These are phyloP conservation scores for Drosophila hawaiiensis DNA, from an alignment of 2,888 invertebrate species.

Conservation along the genomic window DNA sequence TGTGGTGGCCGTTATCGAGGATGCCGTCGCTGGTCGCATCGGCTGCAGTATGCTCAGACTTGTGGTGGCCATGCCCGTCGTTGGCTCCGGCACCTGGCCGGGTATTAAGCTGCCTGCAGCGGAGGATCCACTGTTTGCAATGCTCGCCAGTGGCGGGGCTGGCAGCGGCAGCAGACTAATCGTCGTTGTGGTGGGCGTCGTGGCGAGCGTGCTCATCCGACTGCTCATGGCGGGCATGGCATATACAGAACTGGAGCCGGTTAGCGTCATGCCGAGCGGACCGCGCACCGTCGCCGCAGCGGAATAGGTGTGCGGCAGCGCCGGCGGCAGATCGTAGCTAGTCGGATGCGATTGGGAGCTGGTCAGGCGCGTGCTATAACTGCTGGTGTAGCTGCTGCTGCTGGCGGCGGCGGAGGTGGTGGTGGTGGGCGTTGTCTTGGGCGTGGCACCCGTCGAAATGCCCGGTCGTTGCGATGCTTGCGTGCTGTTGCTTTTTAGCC, in stretches of 20 bases:
- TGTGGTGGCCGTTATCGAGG: slow-evolving; percentile 39
- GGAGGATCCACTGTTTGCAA: slow-evolving; percentile 30
- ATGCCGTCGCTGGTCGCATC: slow-evolving; percentile 52
- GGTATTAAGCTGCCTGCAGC: slow-evolving; percentile 60
- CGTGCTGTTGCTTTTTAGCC: slow-evolving; percentile 49
- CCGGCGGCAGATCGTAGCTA: slow-evolving; percentile 78
- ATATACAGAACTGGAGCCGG: slow-evolving; percentile 71
- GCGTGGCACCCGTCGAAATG: slow-evolving; percentile 68
- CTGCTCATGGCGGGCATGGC: slow-evolving; percentile 50
- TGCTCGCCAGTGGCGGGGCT: slow-evolving; percentile 61
- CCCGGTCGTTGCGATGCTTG: slow-evolving; percentile 58
- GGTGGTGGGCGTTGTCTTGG: slow-evolving; percentile 61
- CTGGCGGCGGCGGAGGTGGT: slow-evolving; percentile 43
- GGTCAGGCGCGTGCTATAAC: slow-evolving; percentile 63
- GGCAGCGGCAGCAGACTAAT: slow-evolving; percentile 76
- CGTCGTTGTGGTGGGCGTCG: slow-evolving; percentile 64
- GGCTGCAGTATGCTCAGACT: slow-evolving; percentile 76
- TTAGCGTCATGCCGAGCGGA: slow-evolving; percentile 79
- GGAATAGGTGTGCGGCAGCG: slow-evolving; percentile 81
- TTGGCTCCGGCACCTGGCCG: slow-evolving; percentile 75
- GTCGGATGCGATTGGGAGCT: slow-evolving; percentile 65
- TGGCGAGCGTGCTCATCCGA: slow-evolving; percentile 18
- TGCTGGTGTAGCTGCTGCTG: slow-evolving; percentile 46
- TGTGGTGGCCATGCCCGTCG: slow-evolving; percentile 61
- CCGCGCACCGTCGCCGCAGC: slow-evolving; percentile 76